phyloP scores from a whole-genome alignment of 2,888 invertebrate species.

The Teleogryllus oceanicus region DNA sequence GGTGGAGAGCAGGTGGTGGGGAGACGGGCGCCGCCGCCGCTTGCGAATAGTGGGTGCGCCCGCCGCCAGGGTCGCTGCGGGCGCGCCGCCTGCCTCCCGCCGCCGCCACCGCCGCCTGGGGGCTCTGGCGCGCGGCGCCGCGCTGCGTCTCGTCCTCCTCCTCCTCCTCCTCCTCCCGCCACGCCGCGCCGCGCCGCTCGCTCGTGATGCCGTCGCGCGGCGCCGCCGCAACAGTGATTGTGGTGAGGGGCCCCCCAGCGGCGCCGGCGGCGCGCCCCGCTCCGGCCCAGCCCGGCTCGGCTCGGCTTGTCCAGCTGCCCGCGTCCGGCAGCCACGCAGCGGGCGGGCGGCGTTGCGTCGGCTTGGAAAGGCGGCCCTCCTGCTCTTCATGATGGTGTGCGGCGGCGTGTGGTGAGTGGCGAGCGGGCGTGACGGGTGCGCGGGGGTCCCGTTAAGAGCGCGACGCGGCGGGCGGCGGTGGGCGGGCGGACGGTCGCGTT shows the following conservation, averaged over 20 bases:
- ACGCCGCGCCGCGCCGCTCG: no score
- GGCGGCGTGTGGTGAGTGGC: constrained; percentile 18
- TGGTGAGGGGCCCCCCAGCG: no score
- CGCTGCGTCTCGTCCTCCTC: not conserved
- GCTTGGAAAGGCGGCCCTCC: not conserved
- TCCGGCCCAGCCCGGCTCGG: no score
- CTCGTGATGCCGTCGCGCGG: no score
- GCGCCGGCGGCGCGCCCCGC: no score
- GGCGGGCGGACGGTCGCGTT: no score
- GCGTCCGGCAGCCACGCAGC: not conserved
- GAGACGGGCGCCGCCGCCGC: no score
- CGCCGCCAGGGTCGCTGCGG: not conserved
- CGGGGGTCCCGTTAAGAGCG: not conserved
- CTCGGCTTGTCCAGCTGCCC: no score
- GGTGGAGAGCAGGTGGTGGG: no score
- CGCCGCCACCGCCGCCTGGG: not conserved
- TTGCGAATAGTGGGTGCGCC: not conserved
- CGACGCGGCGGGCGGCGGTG: not conserved
- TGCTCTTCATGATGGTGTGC: constrained; percentile 2
- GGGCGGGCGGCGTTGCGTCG: not conserved
- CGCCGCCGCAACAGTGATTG: no score
- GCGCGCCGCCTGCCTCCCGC: not conserved
- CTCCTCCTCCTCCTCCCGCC: no score
- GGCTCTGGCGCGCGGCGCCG: not conserved
- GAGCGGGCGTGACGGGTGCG: not conserved